Conservation (phyloP, 2,797 vertebrate species). For the Mormyrops attenuatus region DNA sequence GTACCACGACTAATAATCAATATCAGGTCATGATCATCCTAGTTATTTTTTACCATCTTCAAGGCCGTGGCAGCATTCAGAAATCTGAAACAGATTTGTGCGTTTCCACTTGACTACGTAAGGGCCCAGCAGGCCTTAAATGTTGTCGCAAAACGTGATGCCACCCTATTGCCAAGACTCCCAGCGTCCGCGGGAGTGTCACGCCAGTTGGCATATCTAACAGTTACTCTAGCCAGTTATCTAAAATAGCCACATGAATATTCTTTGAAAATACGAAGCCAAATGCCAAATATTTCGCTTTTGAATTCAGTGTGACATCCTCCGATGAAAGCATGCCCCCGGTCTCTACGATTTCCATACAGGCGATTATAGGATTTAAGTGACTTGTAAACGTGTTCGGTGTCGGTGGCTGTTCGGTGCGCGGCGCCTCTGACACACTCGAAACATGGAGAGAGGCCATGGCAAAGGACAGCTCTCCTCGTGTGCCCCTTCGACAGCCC, state of each 20-base stretch:
- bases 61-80: conserved; percentile 32
- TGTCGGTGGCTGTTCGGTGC: background rate
- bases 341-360: conserved; percentile 2
- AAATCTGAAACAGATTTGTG: conserved; percentile 51
- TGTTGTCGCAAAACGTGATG: conserved; percentile 63
- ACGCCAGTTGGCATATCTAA: conserved; percentile 63
- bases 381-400: background rate
- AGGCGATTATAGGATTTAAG: conserved; percentile 8
- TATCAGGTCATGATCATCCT: background rate
- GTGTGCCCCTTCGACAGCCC: conserved; percentile 35
- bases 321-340: conserved; percentile 27
- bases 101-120: conserved; percentile 58
- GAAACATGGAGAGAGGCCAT: conserved; percentile 19
- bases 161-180: conserved; percentile 57
- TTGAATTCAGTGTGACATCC: conserved; percentile 48
- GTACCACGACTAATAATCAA: background rate
- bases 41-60: background rate
- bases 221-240: conserved; percentile 50
- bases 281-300: conserved; percentile 42
- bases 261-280: conserved; percentile 50
- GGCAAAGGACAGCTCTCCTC: conserved; percentile 25
- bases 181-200: conserved; percentile 49
- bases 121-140: conserved; percentile 62
- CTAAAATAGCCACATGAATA: conserved; percentile 60
- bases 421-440: background rate